Base-by-base conservation (phyloP, 2,113 vertebrate genomes). In the Dendrocopos noguchii region DNA sequence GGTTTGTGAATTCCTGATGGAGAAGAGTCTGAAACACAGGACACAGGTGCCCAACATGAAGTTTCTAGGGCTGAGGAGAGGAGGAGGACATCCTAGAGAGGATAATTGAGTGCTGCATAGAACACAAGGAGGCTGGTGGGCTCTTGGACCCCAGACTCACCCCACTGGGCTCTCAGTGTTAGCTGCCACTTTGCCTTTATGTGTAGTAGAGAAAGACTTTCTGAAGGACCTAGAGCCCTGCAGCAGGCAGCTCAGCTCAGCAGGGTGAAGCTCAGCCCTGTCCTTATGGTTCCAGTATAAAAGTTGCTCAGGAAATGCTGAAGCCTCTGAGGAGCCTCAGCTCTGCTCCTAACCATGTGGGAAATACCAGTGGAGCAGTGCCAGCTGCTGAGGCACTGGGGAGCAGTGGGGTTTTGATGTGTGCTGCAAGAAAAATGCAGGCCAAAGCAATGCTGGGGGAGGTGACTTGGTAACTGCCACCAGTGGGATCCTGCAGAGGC, bases 331-430 rank as follows among this genome's bases (percentile, higher is more conserved):
- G n/a, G 33, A 47, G 66, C 21, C 50, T 52, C 76, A 72, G 53
- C 34, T 44, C 50, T 82, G 67, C 89, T 52, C 0, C 0, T 15
- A 2, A 4, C 33, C 13, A 9, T 4, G 29, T 57, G 83, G 57
- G 88, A 61, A 29, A 22, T 44, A 27, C 1, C 50, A 52, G 10
- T 3, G 7, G 75, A 36, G 59, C 53, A 12, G 19, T 16, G 64
- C 8, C 1, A 12, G 34, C 83, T 68, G 17, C 34, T 36, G 72
- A 70, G 57, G 22, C 20, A 8, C 36, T 29, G 18, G 50, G 60
- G 44, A 28, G 17, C 0, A 27, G 76, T 1, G 1, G 8, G 27
- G 75, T 74, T n/a, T 2, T 2, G 61, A 68, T 52, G 9, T 44
- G 39, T 67, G 55, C 65, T 42, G 16, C 46, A 39, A 25, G 72